Percentiles rank a stretch among this genome's conserved stretches.
Evolutionary conservation across 2,113 vertebrate genomes (phyloP).

Genomic region (Tympanuchus pallidicinctus): DNA sequence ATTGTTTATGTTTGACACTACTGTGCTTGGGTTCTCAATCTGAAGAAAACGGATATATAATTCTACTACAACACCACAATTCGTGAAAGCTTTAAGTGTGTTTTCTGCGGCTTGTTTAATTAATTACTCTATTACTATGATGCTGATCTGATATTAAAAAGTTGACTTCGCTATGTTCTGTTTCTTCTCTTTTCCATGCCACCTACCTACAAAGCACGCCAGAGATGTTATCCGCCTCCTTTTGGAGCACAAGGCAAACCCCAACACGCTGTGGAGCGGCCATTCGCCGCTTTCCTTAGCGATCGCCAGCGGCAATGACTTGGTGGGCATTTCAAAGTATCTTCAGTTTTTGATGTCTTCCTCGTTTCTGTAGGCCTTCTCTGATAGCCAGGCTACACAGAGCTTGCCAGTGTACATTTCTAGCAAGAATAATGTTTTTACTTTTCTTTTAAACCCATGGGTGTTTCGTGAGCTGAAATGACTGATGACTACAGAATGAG

Average conservation of each 20-base stretch:
- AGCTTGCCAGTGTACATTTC: not conserved
- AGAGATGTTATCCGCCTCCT: slow-evolving; percentile 81
- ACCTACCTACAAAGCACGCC: slow-evolving; percentile 71
- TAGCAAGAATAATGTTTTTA: not conserved
- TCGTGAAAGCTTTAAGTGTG: not conserved
- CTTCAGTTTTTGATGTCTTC: not conserved
- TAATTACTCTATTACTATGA: not conserved
- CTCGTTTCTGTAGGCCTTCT: not conserved
- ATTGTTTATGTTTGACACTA: not conserved
- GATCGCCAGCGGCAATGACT: slow-evolving; percentile 86
- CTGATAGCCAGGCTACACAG: not conserved
- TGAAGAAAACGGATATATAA: not conserved
- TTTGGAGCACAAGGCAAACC: slow-evolving; percentile 81
- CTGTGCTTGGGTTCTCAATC: not conserved
- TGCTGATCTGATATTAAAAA: not conserved
- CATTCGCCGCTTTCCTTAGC: slow-evolving; percentile 90
- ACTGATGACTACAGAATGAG: not conserved
- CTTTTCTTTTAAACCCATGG: not conserved
- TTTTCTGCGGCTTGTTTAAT: not conserved
- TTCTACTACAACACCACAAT: not conserved
- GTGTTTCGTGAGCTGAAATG: not conserved
- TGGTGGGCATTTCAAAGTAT: slow-evolving; percentile 69
- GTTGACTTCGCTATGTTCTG: not conserved
- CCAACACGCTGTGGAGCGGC: slow-evolving; percentile 85
- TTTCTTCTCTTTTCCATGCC: not conserved